Base-by-base conservation (phyloP, 2,113 vertebrate species). In the Gobiocypris rarus region DNA sequence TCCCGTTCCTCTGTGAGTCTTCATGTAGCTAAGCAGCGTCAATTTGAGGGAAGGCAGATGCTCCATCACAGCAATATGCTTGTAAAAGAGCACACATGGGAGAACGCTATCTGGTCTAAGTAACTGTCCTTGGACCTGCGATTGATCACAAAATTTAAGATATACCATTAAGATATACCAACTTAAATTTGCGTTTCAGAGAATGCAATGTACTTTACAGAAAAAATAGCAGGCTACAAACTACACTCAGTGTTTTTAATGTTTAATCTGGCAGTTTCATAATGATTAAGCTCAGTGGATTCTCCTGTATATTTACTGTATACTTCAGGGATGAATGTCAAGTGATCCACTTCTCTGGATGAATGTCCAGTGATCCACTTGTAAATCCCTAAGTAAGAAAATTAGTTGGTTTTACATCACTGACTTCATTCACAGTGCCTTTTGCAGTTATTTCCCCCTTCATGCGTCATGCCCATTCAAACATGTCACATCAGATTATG, bases 21-120 rank as follows among this genome's bases (percentile, higher is more conserved):
- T 3, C 34, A 78, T 43, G 75, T 43, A 26, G 75, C 54, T 24
- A 38, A 28, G 38, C 56, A 78, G 41, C 1, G 4, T n/a, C 58
- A 61, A 17, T 78, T 14, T 61, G 52, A 78, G 7, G 22, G 59
- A 17, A 67, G 77, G 77, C 77, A 80, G 77, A 80, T 80, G 77
- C 59, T 80, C 26, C 15, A 31, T 67, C 59, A 67, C 77, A 80
- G 77, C 77, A 67, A 48, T 2, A 14, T 24, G 5, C 48, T 80
- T 80, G 77, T 67, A 31, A 50, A 80, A 67, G 59, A 65, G 43
- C 43, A 61, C 56, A 67, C 24, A n/a, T 50, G 50, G 28, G 24
- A 31, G 50, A 38, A 76, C 5, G 19, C 41, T 28, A 24, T 80
- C 15, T 65, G 9, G 9, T 31, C 5, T 1, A 50, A 61, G 34